phyloP scores from a whole-genome alignment of 1,140 invertebrate genomes.

The Onthophagus taurus region DNA sequence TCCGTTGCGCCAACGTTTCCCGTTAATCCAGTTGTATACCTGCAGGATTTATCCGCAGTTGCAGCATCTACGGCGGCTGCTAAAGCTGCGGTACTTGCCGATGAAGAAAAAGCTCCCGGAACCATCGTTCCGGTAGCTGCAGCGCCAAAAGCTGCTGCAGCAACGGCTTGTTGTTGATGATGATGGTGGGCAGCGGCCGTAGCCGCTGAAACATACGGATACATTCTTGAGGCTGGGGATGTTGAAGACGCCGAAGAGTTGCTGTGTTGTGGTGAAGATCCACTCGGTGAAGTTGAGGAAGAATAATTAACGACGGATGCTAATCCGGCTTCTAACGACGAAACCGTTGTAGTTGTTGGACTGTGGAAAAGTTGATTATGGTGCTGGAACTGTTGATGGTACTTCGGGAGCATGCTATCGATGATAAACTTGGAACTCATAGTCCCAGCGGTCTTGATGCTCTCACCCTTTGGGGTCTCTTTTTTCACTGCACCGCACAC shows the following conservation, averaged over 20 bases:
- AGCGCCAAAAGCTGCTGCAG: conserved; percentile 56
- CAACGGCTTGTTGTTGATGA: conserved; percentile 58
- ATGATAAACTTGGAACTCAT: conserved; percentile 96
- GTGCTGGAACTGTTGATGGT: conserved; percentile 73
- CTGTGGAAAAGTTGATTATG: conserved; percentile 53
- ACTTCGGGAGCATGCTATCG: conserved; percentile 94
- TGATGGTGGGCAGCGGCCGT: conserved; percentile 59
- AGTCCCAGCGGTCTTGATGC: too few relatives aligned
- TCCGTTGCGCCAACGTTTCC: conserved; percentile 56
- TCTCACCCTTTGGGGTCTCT: conserved; percentile 23
- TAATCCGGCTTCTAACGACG: conserved; percentile 44
- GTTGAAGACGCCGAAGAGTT: conserved; percentile 45
- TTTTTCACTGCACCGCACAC: conserved; percentile 33
- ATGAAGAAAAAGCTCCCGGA: conserved; percentile 48
- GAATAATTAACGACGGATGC: conserved; percentile 39
- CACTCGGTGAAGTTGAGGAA: conserved; percentile 36
- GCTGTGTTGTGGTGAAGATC: conserved; percentile 41
- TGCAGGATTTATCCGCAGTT: conserved; percentile 66
- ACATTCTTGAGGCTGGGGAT: conserved; percentile 62
- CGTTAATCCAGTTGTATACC: conserved; percentile 58
- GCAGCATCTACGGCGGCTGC: conserved; percentile 51
- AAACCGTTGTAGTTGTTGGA: conserved; percentile 38
- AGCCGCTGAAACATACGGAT: conserved; percentile 57
- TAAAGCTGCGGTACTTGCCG: conserved; percentile 44
- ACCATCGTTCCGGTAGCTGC: conserved; percentile 55